Evolutionary conservation across 1,140 invertebrate species (phyloP), one percentile per base, ranked within the genome.

Genomic region (Anastrepha ludens): DNA sequence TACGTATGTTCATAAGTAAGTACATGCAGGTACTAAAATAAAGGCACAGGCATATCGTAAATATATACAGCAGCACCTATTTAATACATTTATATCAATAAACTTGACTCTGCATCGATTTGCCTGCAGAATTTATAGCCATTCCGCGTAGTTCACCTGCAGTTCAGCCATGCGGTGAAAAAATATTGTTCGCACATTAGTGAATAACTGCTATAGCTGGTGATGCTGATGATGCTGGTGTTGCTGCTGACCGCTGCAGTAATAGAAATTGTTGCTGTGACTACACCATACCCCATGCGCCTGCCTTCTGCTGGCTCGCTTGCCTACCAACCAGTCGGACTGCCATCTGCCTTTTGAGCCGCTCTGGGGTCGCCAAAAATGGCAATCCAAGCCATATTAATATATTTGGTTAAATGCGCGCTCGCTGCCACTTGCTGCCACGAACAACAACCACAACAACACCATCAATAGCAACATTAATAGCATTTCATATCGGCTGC

Each of bases 131-230:
- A 81, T 81, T 58, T 81, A 81, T 81, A 8, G 74, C 20, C 74
- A 81, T 13, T 2, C n/a, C 3, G 3, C 44, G 9, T 58, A 58
- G 74, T 81, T 81, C 74, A 81, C 74, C 74, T 81, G 74, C 74
- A 81, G 70, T 55, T 55, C n/a, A 78, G 9, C 1, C 70, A 47
- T 44, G 44, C 47, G 74, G 47, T 9, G 74, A 29, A 55, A 81
- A 81, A 81, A 81, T 81, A 81, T 81, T 81, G 20, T 81, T 81
- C 74, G 74, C 74, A 81, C 74, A 81, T 81, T 81, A 58, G 74
- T 50, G 29, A 81, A 81, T 29, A 78, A 58, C 7, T 81, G 47
- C 41, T 29, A 55, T 29, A 5, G 13, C 13, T n/a, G 29, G 29
- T 29, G 29, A 29, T 29, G 70, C 29, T 17, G 4, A 7, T 9